Evolutionary conservation across 2,797 vertebrate species (phyloP).

Genomic region (Peromyscus aztecus): DNA sequence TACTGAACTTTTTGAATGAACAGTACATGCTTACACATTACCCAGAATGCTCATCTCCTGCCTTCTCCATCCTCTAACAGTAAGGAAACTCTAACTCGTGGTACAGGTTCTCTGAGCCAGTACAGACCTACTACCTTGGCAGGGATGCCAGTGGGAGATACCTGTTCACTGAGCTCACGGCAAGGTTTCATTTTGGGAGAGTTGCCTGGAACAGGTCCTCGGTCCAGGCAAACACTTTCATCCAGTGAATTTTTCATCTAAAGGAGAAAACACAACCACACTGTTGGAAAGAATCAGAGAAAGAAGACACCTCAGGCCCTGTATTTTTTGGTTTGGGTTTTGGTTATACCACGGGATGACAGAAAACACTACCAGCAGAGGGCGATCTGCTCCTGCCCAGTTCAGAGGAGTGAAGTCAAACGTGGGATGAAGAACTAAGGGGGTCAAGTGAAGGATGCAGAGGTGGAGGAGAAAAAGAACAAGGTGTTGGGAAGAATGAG

Average conservation of each 20-base stretch:
- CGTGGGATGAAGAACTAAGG: background rate
- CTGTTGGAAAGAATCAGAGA: background rate
- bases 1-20: background rate
- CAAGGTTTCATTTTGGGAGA: slow-evolving; percentile 57
- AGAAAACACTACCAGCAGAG: background rate
- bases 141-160: slow-evolving; percentile 30
- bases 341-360: background rate
- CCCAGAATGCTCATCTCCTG: background rate
- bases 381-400: fast-evolving
- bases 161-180: slow-evolving; percentile 61
- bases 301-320: background rate
- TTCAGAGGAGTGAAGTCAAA: background rate
- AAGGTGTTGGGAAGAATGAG: background rate
- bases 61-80: background rate
- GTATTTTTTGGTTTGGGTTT: background rate
- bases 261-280: background rate
- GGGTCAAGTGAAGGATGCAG: background rate
- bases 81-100: background rate
- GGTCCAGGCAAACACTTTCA: slow-evolving; percentile 73
- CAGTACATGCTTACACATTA: background rate
- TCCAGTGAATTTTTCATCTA: slow-evolving; percentile 82
- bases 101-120: background rate
- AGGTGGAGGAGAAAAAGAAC: background rate
- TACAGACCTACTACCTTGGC: fast-evolving
- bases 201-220: slow-evolving; percentile 63